Conservation (phyloP, 1,140 invertebrate species). For the Himalopsyche phryganea region DNA sequence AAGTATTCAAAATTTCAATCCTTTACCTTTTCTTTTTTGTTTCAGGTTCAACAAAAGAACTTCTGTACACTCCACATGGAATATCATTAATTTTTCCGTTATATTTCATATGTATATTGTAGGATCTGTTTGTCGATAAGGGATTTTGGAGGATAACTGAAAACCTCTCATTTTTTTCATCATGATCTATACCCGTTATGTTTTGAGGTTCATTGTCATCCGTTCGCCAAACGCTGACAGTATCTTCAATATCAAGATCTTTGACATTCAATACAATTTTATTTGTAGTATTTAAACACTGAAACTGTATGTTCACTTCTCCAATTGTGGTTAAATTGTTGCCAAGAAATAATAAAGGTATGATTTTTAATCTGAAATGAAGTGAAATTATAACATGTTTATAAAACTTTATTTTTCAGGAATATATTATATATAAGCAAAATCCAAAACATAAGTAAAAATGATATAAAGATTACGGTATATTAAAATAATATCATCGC, state of each 20-base stretch:
- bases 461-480: no score
- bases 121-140: background rate
- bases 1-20: no score
- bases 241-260: conserved; percentile 8
- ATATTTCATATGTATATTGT: conserved; percentile 15
- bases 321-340: conserved; percentile 11
- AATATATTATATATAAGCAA: no score
- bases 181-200: background rate
- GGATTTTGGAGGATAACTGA: conserved; percentile 6
- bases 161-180: conserved; percentile 9
- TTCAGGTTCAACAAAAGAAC: conserved; percentile 3
- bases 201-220: background rate
- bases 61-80: conserved; percentile 19
- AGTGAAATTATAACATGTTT: background rate
- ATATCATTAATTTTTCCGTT: conserved; percentile 12
- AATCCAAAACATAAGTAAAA: no score
- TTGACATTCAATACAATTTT: conserved; percentile 21
- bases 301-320: conserved; percentile 14
- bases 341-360: conserved; percentile 8
- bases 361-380: conserved; percentile 20
- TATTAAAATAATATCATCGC: no score
- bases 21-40: conserved; percentile 3
- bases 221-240: background rate
- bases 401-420: no score
- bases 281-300: conserved; percentile 14